Percentiles rank a stretch among this genome's conserved stretches.
Evolutionary conservation across 1,140 invertebrate species (phyloP).

Genomic region (Papilio dardanus): DNA sequence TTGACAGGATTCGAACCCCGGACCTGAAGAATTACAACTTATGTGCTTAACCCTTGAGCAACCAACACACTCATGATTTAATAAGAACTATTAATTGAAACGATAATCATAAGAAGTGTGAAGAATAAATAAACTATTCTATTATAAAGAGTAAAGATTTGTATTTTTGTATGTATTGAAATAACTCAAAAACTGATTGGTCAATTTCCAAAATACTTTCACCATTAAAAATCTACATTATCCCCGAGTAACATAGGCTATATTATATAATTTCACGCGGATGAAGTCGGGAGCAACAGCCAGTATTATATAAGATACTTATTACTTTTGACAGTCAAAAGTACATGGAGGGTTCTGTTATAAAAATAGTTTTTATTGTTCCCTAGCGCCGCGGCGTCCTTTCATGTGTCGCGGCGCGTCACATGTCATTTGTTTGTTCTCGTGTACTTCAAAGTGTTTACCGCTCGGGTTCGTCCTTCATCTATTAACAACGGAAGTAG

Average conservation of each 20-base stretch:
- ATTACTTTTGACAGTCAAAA: conserved; percentile 10
- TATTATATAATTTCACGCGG: neutral
- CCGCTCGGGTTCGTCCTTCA: conserved; percentile 8
- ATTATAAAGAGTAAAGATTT: too few species aligned
- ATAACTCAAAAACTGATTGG: too few species aligned
- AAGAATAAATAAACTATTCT: neutral
- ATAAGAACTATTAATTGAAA: too few species aligned
- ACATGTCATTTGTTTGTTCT: conserved; percentile 32
- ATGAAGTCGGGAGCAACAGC: neutral
- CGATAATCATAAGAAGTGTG: neutral
- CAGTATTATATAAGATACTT: neutral
- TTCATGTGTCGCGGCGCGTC: conserved; percentile 13
- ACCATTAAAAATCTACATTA: too few species aligned
- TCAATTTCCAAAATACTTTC: too few species aligned
- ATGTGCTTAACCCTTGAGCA: too few species aligned
- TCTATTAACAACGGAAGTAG: conserved; percentile 26
- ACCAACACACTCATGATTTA: too few species aligned
- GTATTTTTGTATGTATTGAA: too few species aligned
- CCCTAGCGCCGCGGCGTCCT: neutral
- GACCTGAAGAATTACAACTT: too few species aligned
- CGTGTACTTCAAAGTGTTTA: conserved; percentile 24
- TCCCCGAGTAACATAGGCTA: neutral
- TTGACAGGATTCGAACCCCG: too few species aligned
- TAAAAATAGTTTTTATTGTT: conserved; percentile 31
- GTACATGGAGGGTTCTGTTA: neutral